Percentiles rank a stretch among this genome's conserved stretches.
Conservation (phyloP, 2,888 invertebrate species). For the Sussaba pulchella region DNA sequence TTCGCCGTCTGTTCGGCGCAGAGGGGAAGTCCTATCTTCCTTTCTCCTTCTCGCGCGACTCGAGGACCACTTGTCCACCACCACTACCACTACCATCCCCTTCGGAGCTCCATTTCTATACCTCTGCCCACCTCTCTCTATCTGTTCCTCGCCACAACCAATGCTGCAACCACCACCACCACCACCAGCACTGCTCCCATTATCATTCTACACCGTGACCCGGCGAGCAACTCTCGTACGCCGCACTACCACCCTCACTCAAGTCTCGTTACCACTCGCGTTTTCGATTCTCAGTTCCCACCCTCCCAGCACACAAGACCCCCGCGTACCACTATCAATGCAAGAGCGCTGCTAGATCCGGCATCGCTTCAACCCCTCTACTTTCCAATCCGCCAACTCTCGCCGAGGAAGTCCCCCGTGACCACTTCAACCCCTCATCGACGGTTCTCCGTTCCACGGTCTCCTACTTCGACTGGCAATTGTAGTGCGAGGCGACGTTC, state of each 20-base stretch:
- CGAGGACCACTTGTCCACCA: slow-evolving; percentile 82
- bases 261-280: slow-evolving; percentile 61
- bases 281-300: slow-evolving; percentile 34
- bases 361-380: slow-evolving; percentile 55
- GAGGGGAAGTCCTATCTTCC: slow-evolving; percentile 58
- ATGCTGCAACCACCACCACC: slow-evolving; percentile 7
- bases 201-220: slow-evolving; percentile 53
- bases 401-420: slow-evolving; percentile 34
- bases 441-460: slow-evolving; percentile 33
- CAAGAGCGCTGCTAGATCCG: slow-evolving; percentile 48
- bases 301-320: slow-evolving; percentile 7
- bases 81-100: slow-evolving; percentile 70
- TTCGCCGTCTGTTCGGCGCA: slow-evolving; percentile 79
- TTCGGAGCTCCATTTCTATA: slow-evolving; percentile 32
- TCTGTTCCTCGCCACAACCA: slow-evolving; percentile 49
- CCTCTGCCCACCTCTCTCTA: slow-evolving; percentile 13
- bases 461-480: slow-evolving; percentile 60
- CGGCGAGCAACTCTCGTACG: slow-evolving; percentile 42
- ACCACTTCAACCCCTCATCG: slow-evolving; percentile 57
- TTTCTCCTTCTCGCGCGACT: slow-evolving; percentile 69
- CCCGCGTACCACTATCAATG: slow-evolving; percentile 52
- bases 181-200: slow-evolving; percentile 50
- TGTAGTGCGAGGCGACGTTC: slow-evolving; percentile 45
- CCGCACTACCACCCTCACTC: slow-evolving; percentile 44
- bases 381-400: slow-evolving; percentile 59